Percentiles rank a stretch among this genome's conserved stretches.
phyloP scores from a whole-genome alignment of 2,797 vertebrate genomes.

The Gobio occitaniae region DNA sequence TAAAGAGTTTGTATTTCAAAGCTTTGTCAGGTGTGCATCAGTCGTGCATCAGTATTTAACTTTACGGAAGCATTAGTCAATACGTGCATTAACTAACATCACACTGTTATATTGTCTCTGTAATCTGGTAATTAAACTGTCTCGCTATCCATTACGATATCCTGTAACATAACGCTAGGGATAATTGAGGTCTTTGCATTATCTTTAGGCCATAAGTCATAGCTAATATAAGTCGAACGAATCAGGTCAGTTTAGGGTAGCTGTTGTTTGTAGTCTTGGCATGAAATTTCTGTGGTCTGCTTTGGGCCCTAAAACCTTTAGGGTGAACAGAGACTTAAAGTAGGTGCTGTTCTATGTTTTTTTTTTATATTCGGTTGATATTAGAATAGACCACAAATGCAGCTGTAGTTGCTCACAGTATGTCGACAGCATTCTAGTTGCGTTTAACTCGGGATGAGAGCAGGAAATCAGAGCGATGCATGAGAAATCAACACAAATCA shows the following conservation, averaged over 20 bases:
- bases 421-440: conserved; percentile 2
- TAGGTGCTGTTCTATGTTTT: conserved; percentile 44
- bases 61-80: conserved; percentile 59
- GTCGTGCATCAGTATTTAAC: conserved; percentile 63
- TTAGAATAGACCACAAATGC: conserved; percentile 61
- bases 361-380: conserved; percentile 47
- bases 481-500: conserved; percentile 67
- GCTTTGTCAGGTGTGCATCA: conserved; percentile 65
- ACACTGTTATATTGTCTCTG: conserved; percentile 65
- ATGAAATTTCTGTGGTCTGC: conserved; percentile 28
- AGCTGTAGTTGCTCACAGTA: conserved; percentile 40
- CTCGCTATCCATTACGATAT: conserved; percentile 76
- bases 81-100: conserved; percentile 43
- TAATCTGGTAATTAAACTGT: conserved; percentile 76
- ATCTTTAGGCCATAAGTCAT: conserved; percentile 74
- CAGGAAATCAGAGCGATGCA: conserved; percentile 72
- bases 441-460: conserved; percentile 52
- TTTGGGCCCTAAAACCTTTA: conserved; percentile 2
- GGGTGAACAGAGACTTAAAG: conserved; percentile 18
- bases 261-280: conserved; percentile 42
- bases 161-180: conserved; percentile 70
- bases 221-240: conserved; percentile 52
- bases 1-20: conserved; percentile 73
- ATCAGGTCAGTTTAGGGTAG: conserved; percentile 46
- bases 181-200: conserved; percentile 73